Percentiles rank a stretch among this genome's conserved stretches.
Evolutionary conservation across 2,113 vertebrate species (phyloP).

Genomic region (Sylvilagus bachmani): DNA sequence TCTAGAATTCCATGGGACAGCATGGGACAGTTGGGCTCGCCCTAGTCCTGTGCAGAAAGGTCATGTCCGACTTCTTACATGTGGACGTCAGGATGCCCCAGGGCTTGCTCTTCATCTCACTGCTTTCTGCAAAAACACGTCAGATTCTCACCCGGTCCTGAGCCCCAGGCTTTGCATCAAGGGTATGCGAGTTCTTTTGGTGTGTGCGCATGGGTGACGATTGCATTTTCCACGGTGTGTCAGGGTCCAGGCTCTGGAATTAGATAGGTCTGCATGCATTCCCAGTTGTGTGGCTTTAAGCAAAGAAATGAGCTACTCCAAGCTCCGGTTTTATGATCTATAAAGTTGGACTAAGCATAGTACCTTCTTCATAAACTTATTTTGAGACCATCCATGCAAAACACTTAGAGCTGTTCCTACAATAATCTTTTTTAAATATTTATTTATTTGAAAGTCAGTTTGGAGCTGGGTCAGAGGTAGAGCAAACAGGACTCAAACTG

Average conservation of each 20-base stretch:
- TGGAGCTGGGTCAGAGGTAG: too few species aligned
- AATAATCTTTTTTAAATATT: not conserved
- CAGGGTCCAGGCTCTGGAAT: not conserved
- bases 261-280: not conserved
- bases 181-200: not conserved
- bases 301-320: not conserved
- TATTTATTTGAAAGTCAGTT: too few species aligned
- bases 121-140: not conserved
- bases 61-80: not conserved
- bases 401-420: not conserved
- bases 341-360: not conserved
- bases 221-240: not conserved
- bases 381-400: not conserved
- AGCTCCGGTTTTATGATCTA: not conserved
- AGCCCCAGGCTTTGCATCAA: not conserved
- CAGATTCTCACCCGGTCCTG: not conserved
- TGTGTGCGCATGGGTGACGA: fast-evolving
- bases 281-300: not conserved
- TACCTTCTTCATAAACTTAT: not conserved
- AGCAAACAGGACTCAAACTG: too few species aligned
- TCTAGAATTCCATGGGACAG: not conserved
- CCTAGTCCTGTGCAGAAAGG: not conserved
- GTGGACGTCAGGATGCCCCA: not conserved
- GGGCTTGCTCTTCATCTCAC: not conserved
- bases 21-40: not conserved